Evolutionary conservation across 1,140 invertebrate species (phyloP), one percentile per base, ranked within the genome.

Genomic region (Yoshiicerus persimilis): DNA sequence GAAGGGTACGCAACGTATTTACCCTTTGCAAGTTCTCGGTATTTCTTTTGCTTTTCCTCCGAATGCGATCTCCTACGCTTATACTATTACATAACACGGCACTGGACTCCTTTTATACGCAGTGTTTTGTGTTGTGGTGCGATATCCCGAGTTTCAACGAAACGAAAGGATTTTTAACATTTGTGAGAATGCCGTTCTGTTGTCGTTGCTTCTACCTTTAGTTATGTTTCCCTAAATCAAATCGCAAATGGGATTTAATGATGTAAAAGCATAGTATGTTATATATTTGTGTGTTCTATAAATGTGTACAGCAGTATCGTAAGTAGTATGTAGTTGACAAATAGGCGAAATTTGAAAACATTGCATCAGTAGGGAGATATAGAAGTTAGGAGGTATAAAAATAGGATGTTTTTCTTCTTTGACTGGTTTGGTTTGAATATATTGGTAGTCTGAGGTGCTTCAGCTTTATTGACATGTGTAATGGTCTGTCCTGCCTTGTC

Each of bases 381-480:
- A 66, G 27, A 30, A 23, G 64, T 27, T 47, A 6, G 34, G 27
- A 6, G 13, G 27, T 30, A 32, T 27, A 27, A 80, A 38, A 80
- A 80, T 34, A n/a, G 27, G 8, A 80, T 66, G 20, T 66, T 66
- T 13, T n/a, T n/a, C 62, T 66, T 80, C 75, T 80, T 80, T 38
- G 32, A 80, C 64, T 80, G 75, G 75, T 38, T 80, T 6, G 70
- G 32, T 38, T 80, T 9, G 34, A 36, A 38, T 38, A 20, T 36
- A 34, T 38, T 80, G 75, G 13, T 80, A 34, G 32, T 80, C 30
- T 80, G 34, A 80, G 75, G 75, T 80, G 34, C 32, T 64, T 86
- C 84, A 56, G 9, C 62, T 77, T 85, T 88, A 88, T 88, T 88
- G 87, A 88, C 87, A 88, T 84, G 87, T 88, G 87, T 84, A 88